Conservation (phyloP, 2,113 vertebrate species). For the Pampusana beccarii region DNA sequence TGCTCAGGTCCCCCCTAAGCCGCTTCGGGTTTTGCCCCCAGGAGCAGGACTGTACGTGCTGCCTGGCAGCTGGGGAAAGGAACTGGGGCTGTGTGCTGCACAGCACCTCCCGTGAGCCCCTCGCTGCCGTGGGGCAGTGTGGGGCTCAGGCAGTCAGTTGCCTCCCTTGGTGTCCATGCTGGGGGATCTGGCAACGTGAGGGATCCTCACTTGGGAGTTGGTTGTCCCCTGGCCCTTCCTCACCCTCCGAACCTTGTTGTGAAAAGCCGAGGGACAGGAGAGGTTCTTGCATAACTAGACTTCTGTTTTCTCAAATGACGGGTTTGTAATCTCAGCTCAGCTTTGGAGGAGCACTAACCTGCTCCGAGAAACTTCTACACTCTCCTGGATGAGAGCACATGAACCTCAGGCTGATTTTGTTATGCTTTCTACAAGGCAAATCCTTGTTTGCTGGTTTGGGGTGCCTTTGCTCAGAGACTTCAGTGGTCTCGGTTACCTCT, state of each 20-base stretch:
- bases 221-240: neutral
- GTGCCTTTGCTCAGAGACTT: neutral
- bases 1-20: neutral
- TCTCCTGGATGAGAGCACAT: fast-evolving
- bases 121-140: fast-evolving
- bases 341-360: neutral
- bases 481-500: neutral
- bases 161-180: neutral
- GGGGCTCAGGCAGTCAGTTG: neutral
- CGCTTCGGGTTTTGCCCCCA: fast-evolving
- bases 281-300: neutral
- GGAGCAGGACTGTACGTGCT: neutral
- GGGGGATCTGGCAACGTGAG: neutral
- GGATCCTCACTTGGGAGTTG: too few relatives aligned
- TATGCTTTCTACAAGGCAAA: neutral
- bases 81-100: neutral
- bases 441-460: neutral
- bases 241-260: neutral
- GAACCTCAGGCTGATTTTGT: neutral
- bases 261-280: neutral
- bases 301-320: neutral
- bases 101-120: fast-evolving
- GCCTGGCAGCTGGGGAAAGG: neutral
- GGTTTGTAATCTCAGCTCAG: neutral
- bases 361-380: fast-evolving